Percentiles rank a stretch among this genome's conserved stretches.
Evolutionary conservation across 2,113 vertebrate species (phyloP).

Genomic region (Channa maculata): DNA sequence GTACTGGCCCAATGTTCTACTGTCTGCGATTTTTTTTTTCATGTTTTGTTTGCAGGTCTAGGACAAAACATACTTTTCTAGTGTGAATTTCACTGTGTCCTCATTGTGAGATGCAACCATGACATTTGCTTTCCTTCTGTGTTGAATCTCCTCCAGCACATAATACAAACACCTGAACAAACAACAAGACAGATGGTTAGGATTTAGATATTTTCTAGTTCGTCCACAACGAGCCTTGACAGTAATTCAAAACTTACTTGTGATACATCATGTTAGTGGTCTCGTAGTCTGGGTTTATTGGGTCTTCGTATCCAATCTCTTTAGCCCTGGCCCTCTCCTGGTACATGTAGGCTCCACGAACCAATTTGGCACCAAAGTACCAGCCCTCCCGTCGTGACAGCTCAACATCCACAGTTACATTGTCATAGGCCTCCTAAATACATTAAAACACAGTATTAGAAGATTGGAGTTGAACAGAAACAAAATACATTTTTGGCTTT

Average conservation of each 20-base stretch:
- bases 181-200: constrained; percentile 14
- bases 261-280: constrained; percentile 93
- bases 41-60: neutral
- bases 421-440: constrained; percentile 91
- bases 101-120: constrained; percentile 98
- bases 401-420: constrained; percentile 88
- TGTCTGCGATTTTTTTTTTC: neutral
- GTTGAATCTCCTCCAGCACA: constrained; percentile 90
- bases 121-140: constrained; percentile 82
- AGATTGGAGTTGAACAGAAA: too few species aligned
- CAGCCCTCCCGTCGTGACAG: constrained; percentile 90
- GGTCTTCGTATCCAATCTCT: constrained; percentile 91
- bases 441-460: too few species aligned
- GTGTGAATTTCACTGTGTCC: constrained; percentile 89
- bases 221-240: neutral
- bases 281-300: constrained; percentile 91
- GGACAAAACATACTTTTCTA: constrained; percentile 82
- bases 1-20: neutral
- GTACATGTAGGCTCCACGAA: constrained; percentile 95
- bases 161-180: constrained; percentile 90
- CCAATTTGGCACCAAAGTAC: constrained; percentile 93
- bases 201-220: neutral
- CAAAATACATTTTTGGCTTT: too few species aligned
- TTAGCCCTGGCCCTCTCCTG: constrained; percentile 89
- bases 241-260: constrained; percentile 55